Base-by-base conservation (phyloP, 23 tunicate species). In the Trididemnum miniatum region DNA sequence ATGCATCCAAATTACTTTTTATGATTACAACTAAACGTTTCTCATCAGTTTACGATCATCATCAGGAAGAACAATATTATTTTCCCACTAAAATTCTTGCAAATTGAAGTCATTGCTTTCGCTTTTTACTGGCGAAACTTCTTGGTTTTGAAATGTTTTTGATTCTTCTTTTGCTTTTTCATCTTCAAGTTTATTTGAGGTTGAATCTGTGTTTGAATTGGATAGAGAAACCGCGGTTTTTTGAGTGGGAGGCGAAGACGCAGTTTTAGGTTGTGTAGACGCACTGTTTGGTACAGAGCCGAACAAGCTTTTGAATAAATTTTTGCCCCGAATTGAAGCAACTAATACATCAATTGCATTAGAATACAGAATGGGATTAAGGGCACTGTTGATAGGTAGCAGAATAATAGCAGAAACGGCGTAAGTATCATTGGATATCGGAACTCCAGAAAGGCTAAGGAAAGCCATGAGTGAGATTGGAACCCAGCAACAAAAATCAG, bases 401-500 rank as follows among this genome's bases (percentile, higher is more conserved):
- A 71, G 26, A 24, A 71, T 31, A 34, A 71, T 71, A 5, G 76
- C 76, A 32, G 76, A 29, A 31, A 71, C 35, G n/a, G 76, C 35
- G 37, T 71, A 71, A 31, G 37, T 37, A 12, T 12, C n/a, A n/a
- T 71, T 71, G 76, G 76, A 71, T 12, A 71, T 34, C 9, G 76
- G 76, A 18, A 71, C 40, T 26, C 76, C 76, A 23, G 9, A 26
- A 12, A 71, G 5, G 37, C 40, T 71, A 9, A 71, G 38, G 7
- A 71, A 7, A 28, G 76, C 76, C 76, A 71, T 71, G 7, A 71
- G n/a, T 2, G 76, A 71, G 20, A 71, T 71, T 5, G 76, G 76
- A 71, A 71, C 76, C 76, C 76, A 71, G 37, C 76, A 71, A 31
- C 18, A 71, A 71, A 71, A 71, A 31, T 71, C 76, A 29, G 76